Conservation (phyloP, 2,113 vertebrate species). For the Saccopteryx bilineata region DNA sequence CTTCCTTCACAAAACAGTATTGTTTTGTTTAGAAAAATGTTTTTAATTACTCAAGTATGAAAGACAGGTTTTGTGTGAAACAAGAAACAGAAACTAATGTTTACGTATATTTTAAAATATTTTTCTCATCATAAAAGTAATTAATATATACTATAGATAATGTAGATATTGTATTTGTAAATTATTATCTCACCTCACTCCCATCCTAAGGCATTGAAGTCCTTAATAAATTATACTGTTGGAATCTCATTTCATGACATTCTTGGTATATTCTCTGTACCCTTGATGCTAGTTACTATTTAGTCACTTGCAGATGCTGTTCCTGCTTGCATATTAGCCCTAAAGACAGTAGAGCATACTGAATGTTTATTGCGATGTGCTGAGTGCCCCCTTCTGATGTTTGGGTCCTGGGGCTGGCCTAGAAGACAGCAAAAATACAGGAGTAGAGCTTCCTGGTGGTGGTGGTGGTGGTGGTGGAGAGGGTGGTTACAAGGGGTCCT, state of each 20-base stretch:
- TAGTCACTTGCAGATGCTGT: not conserved
- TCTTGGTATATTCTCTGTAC: not conserved
- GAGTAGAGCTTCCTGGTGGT: not conserved
- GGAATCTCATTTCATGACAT: not conserved
- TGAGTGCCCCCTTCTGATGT: not conserved
- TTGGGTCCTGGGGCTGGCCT: not conserved
- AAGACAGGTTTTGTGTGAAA: not conserved
- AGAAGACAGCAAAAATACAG: not conserved
- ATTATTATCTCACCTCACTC: not conserved
- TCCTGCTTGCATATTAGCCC: not conserved
- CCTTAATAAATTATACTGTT: not conserved
- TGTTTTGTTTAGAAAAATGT: not conserved
- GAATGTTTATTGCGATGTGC: not conserved
- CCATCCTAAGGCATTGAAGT: too few relatives aligned
- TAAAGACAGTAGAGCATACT: not conserved
- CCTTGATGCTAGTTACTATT: not conserved
- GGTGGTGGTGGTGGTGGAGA: not conserved
- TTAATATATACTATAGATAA: not conserved
- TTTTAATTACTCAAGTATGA: constrained; percentile 1
- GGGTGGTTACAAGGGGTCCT: not conserved
- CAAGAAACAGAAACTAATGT: not conserved
- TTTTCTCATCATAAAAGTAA: constrained; percentile 32
- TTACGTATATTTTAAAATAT: not conserved
- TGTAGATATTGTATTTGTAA: not conserved
- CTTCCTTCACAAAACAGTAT: not conserved